phyloP scores from a whole-genome alignment of 2,113 vertebrate species.

The Blennius ocellaris region DNA sequence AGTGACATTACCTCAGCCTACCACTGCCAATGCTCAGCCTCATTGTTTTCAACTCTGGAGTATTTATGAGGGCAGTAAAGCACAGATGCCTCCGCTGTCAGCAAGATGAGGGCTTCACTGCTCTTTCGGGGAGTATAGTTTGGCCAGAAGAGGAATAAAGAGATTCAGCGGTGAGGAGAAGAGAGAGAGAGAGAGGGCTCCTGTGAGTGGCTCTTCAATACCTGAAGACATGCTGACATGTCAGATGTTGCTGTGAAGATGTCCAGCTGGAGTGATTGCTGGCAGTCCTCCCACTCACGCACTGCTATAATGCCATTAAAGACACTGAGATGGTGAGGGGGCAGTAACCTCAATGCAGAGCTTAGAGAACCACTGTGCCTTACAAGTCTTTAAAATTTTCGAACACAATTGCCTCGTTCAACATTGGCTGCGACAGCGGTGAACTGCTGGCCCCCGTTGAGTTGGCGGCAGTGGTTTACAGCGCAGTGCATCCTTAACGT shows the following conservation, averaged over 20 bases:
- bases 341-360: slow-evolving; percentile 49
- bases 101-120: slow-evolving; percentile 33
- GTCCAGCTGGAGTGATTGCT: slow-evolving; percentile 57
- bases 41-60: slow-evolving; percentile 58
- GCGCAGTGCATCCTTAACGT: too few relatives aligned
- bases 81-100: slow-evolving; percentile 42
- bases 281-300: slow-evolving; percentile 43
- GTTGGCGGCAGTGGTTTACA: too few relatives aligned
- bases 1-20: slow-evolving; percentile 55
- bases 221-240: slow-evolving; percentile 43
- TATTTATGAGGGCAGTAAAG: slow-evolving; percentile 67
- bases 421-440: too few relatives aligned
- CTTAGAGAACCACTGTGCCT: slow-evolving; percentile 48
- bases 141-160: slow-evolving; percentile 1
- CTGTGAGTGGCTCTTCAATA: slow-evolving; percentile 40
- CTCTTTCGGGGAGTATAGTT: background rate
- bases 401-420: slow-evolving; percentile 25
- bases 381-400: slow-evolving; percentile 35
- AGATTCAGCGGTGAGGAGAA: background rate
- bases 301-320: slow-evolving; percentile 37
- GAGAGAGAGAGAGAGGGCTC: slow-evolving; percentile 9
- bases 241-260: slow-evolving; percentile 53
- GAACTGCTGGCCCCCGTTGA: too few relatives aligned
- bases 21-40: slow-evolving; percentile 30
- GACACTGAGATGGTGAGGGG: slow-evolving; percentile 24